A percentile compares a stretch with the other conserved stretches of the same genome.
Evolutionary conservation across 2,113 vertebrate species (phyloP).

Genomic region (Saguinus imperator): DNA sequence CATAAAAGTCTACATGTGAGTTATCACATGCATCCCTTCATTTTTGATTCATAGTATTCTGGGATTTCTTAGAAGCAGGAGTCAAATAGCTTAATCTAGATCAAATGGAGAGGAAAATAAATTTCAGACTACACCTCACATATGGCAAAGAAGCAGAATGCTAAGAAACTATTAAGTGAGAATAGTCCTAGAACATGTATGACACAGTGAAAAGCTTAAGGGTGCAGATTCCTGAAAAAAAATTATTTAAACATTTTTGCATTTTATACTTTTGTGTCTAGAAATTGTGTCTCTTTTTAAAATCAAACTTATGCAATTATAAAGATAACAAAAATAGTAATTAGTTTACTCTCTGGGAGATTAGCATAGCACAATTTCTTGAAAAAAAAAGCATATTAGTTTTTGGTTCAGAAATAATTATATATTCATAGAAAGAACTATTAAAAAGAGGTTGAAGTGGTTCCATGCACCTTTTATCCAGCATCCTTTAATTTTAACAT

Average conservation of each 20-base stretch:
- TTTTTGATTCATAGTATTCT: neutral
- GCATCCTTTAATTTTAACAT: neutral
- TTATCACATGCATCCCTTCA: neutral
- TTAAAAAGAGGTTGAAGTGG: neutral
- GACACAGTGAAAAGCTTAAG: neutral
- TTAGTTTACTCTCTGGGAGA: neutral
- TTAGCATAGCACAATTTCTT: neutral
- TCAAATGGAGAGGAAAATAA: neutral
- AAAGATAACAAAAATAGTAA: conserved; percentile 4
- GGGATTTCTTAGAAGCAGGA: neutral
- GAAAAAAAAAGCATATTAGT: neutral
- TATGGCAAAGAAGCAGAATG: neutral
- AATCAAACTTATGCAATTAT: neutral
- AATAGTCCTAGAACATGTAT: neutral
- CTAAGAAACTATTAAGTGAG: neutral
- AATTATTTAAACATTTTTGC: neutral
- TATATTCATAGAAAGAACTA: neutral
- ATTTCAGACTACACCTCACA: neutral
- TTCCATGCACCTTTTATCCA: neutral
- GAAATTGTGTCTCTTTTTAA: neutral
- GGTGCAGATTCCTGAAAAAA: neutral
- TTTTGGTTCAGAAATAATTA: conserved; percentile 20
- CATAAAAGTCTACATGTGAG: neutral
- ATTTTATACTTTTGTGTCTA: neutral
- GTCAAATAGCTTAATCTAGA: neutral